Conservation (phyloP, 2,888 invertebrate genomes). For the Hydropsyche betteni region DNA sequence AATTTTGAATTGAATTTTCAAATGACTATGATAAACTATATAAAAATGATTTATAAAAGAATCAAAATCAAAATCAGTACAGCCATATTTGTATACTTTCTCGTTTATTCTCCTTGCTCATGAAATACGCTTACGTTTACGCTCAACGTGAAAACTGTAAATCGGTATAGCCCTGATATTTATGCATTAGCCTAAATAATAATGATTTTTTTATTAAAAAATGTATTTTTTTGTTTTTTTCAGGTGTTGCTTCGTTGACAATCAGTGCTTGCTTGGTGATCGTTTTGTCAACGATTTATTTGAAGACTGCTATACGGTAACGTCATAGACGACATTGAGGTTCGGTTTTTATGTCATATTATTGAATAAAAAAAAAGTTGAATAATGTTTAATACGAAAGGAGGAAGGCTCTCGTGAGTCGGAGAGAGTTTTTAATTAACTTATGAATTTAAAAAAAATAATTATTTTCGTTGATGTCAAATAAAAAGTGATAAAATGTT, state of each 20-base stretch:
- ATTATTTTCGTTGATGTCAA: slow-evolving; percentile 30
- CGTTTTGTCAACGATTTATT: slow-evolving; percentile 23
- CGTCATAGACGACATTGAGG: slow-evolving; percentile 12
- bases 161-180: no score
- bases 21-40: no score
- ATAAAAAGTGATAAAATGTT: slow-evolving; percentile 31
- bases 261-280: slow-evolving; percentile 17
- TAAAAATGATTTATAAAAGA: no score
- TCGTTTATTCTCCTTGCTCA: no score
- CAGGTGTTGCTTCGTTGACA: slow-evolving; percentile 12
- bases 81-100: no score
- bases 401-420: not conserved
- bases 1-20: no score
- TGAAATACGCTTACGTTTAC: no score
- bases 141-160: no score
- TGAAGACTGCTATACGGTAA: slow-evolving; percentile 27
- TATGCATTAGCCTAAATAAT: no score
- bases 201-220: not conserved
- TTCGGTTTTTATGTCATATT: slow-evolving; percentile 2
- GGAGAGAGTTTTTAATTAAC: not conserved
- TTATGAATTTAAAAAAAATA: slow-evolving; percentile 20
- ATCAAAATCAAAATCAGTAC: no score
- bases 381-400: slow-evolving; percentile 2
- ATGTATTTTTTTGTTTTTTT: not conserved
- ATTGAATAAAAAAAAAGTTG: slow-evolving; percentile 7